Evolutionary conservation across 2,888 invertebrate species (phyloP).

Genomic region (Pyrrhosoma nymphula): DNA sequence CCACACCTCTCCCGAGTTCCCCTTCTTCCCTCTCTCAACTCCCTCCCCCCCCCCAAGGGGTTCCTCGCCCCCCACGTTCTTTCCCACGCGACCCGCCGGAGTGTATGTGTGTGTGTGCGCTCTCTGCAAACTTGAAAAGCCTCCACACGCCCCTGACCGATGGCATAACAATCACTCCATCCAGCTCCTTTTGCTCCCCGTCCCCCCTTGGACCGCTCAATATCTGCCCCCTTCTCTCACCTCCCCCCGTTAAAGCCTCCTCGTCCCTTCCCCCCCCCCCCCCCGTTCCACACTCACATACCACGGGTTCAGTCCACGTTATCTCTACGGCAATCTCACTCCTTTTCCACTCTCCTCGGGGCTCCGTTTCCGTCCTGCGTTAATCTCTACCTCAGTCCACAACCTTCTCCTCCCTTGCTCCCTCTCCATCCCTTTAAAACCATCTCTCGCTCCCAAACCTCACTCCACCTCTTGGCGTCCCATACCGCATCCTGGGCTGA

Average conservation of each 20-base stretch:
- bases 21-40: neutral
- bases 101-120: neutral
- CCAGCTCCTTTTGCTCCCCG: neutral
- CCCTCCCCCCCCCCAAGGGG: neutral
- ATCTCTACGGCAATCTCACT: neutral
- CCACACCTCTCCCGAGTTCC: neutral
- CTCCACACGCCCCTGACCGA: neutral
- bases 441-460: neutral
- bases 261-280: neutral
- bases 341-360: neutral
- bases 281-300: too few relatives aligned
- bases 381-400: neutral
- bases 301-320: neutral
- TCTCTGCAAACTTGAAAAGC: neutral
- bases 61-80: too few relatives aligned
- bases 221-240: neutral
- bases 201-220: neutral
- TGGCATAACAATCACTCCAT: conserved; percentile 32
- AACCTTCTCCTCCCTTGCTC: neutral
- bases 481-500: neutral
- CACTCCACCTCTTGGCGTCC: neutral
- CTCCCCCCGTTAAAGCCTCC: neutral
- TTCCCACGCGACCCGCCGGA: neutral
- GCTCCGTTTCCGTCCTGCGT: neutral
- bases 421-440: neutral